These are phyloP conservation scores for Crotalus viridis DNA, from an alignment of 2,113 vertebrate species.

Conservation along the genomic window DNA sequence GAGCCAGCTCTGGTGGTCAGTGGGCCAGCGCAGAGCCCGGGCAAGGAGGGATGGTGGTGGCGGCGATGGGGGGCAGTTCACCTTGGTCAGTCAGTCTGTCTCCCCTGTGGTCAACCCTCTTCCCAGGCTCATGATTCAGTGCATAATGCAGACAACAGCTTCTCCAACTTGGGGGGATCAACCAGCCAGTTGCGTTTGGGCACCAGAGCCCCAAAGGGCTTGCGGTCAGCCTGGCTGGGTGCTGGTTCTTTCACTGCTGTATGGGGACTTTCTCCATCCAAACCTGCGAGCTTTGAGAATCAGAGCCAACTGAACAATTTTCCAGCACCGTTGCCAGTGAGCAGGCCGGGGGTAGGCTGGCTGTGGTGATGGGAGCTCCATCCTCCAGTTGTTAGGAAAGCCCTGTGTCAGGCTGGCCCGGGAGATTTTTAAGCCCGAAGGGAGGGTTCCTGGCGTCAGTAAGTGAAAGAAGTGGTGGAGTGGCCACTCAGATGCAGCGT, in stretches of 20 bases:
- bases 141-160: too few relatives aligned
- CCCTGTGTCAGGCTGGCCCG: background rate
- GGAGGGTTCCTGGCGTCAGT: background rate
- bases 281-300: background rate
- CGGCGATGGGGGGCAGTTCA: too few relatives aligned
- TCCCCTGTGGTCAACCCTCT: too few relatives aligned
- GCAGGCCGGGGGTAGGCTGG: background rate
- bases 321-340: background rate
- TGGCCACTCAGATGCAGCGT: too few relatives aligned
- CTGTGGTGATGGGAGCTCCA: background rate
- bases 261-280: background rate
- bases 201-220: fast-evolving
- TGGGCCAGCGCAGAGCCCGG: background rate
- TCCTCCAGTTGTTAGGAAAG: background rate
- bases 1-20: constrained; percentile 89
- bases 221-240: background rate
- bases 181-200: background rate
- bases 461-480: background rate
- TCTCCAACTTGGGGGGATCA: background rate
- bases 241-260: background rate
- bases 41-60: too few relatives aligned
- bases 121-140: background rate
- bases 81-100: too few relatives aligned
- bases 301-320: too few relatives aligned
- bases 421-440: background rate